Conservation (phyloP, 2,797 vertebrate genomes). For the Hemibagrus guttatus region DNA sequence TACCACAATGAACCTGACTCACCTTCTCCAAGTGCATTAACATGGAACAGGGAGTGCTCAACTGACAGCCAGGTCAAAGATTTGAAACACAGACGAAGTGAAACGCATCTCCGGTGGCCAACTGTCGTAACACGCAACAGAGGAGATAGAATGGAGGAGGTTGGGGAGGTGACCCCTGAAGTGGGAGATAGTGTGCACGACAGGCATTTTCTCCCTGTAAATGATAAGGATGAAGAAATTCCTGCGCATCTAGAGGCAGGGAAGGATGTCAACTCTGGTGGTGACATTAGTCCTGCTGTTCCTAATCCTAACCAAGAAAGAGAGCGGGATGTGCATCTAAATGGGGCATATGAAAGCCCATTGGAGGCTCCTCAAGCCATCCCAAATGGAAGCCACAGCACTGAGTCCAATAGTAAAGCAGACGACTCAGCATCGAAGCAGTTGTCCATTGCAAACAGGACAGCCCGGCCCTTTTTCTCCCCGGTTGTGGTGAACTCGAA, state of each 20-base stretch:
- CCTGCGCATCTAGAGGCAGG: slow-evolving; percentile 64
- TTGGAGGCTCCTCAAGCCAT: slow-evolving; percentile 61
- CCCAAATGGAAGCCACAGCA: slow-evolving; percentile 68
- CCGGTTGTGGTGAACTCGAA: slow-evolving; percentile 65
- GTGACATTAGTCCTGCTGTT: slow-evolving; percentile 53
- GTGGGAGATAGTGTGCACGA: slow-evolving; percentile 65
- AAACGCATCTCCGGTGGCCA: slow-evolving; percentile 53
- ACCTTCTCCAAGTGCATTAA: slow-evolving; percentile 60
- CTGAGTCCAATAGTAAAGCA: slow-evolving; percentile 73
- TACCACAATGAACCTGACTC: slow-evolving; percentile 62
- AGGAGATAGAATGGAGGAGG: slow-evolving; percentile 73
- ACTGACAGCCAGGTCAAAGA: slow-evolving; percentile 72
- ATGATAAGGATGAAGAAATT: slow-evolving; percentile 65
- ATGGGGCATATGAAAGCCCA: slow-evolving; percentile 58
- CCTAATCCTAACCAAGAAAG: slow-evolving; percentile 53
- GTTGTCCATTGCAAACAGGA: slow-evolving; percentile 82
- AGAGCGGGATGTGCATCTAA: slow-evolving; percentile 59
- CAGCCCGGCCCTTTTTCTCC: slow-evolving; percentile 89
- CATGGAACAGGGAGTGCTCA: slow-evolving; percentile 71
- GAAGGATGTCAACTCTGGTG: slow-evolving; percentile 57
- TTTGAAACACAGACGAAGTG: slow-evolving; percentile 66
- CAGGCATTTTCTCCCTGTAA: slow-evolving; percentile 77
- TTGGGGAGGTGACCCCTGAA: slow-evolving; percentile 65
- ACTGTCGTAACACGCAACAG: slow-evolving; percentile 51
- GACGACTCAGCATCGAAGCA: slow-evolving; percentile 68